Base-by-base conservation (phyloP, 2,888 invertebrate species). In the Cheilosia soror region DNA sequence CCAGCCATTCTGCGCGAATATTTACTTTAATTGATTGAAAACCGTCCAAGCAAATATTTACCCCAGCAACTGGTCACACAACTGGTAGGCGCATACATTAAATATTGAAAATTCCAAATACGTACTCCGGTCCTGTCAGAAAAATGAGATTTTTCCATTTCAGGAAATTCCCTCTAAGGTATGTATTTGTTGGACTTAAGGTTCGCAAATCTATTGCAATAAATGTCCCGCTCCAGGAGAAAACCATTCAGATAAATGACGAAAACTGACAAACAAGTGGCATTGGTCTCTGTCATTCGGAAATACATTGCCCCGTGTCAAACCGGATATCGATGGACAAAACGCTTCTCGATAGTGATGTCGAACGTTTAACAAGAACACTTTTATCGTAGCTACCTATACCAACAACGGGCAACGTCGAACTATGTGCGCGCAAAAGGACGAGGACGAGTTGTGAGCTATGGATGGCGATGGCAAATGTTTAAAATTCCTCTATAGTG, bases 401-500 rank as follows among this genome's bases (percentile, higher is more conserved):
- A 47, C 15, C 29, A 31, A 47, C 15, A 55, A 25, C 40, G 15
- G 33, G 42, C 20, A 71, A 53, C 27, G 13, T 42, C 31, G 5
- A 51, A 25, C 49, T 15, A 37, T 5, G 5, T n/a, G 37, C 20
- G n/a, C 2, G 15, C 37, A 71, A 65, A 20, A 69, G 72, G 72
- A 42, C 44, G 27, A 58, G 57, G 27, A 57, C 15, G 15, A n/a
- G 37, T 42, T 57, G 31, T 66, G 55, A 69, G 69, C 72, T 72
- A 66, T 68, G 68, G 20, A 20, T 20, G 72, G 72, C 71, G 71
- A 72, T 68, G 63, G 75, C 15, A 15, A 55, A 60, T 68, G 53
- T 60, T 84, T 79, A 75, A 84, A 84, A 84, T 75, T 79, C 83
- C 75, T 47, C 9, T n/a, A 71, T 79, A 44, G 72, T 62, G 49